These are phyloP conservation scores for Kryphioiulus occultus DNA, from an alignment of 2,888 invertebrate species.

Conservation along the genomic window DNA sequence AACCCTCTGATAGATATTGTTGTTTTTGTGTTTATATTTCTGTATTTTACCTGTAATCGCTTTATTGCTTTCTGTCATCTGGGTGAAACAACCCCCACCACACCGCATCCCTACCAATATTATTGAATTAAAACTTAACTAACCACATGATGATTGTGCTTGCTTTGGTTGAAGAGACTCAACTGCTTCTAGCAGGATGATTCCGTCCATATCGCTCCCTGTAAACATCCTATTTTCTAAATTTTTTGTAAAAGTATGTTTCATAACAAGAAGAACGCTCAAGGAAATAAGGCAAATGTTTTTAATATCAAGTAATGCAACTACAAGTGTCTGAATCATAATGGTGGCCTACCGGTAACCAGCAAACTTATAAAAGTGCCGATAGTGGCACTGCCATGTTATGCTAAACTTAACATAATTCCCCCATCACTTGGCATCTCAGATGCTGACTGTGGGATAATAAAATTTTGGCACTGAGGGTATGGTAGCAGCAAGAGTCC, in stretches of 20 bases:
- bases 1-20: too few species aligned
- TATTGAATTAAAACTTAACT: not conserved
- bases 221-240: slow-evolving; percentile 35
- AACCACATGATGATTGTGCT: not conserved
- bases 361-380: not conserved
- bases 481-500: too few species aligned
- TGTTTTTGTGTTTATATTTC: too few species aligned
- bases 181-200: slow-evolving; percentile 49
- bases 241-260: not conserved
- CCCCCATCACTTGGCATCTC: too few species aligned
- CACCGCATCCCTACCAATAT: too few species aligned
- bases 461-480: too few species aligned
- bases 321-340: not conserved
- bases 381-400: not conserved
- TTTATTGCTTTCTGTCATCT: too few species aligned
- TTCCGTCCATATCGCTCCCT: slow-evolving; percentile 49
- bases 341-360: too few species aligned
- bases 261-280: not conserved
- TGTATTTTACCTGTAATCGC: too few species aligned
- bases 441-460: too few species aligned
- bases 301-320: not conserved
- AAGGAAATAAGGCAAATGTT: not conserved
- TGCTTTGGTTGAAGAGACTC: slow-evolving; percentile 50
- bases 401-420: not conserved
- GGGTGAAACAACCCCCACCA: too few species aligned